Conservation (phyloP, 2,113 vertebrate species). For the Ifrita kowaldi region DNA sequence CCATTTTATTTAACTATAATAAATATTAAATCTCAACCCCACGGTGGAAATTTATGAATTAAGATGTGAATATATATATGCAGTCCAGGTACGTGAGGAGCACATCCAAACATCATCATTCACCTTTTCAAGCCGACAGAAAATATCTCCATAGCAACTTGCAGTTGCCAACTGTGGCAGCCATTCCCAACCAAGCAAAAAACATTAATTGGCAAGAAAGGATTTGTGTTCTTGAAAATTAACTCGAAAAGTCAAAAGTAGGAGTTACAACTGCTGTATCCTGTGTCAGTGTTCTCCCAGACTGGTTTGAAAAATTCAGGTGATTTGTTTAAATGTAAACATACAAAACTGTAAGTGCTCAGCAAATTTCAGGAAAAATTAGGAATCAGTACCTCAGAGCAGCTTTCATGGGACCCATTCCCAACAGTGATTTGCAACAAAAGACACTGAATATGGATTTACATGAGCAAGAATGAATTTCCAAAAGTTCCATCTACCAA, state of each 20-base stretch:
- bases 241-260: not conserved
- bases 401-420: not conserved
- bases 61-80: not conserved
- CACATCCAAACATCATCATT: not conserved
- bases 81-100: not conserved
- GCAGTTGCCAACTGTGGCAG: not conserved
- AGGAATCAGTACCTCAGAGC: not conserved
- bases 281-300: not conserved
- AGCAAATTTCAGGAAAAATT: not conserved
- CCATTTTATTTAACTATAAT: not conserved
- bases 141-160: not conserved
- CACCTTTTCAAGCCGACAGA: not conserved
- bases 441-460: not conserved
- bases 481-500: not conserved
- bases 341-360: not conserved
- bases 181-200: not conserved
- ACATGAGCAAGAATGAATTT: not conserved
- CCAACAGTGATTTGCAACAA: not conserved
- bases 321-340: not conserved
- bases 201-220: not conserved
- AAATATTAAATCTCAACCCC: not conserved
- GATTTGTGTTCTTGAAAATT: not conserved
- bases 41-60: not conserved
- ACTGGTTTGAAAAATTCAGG: not conserved
- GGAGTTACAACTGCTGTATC: not conserved